Evolutionary conservation across 2,888 invertebrate species (phyloP).

Genomic region (Actias luna): DNA sequence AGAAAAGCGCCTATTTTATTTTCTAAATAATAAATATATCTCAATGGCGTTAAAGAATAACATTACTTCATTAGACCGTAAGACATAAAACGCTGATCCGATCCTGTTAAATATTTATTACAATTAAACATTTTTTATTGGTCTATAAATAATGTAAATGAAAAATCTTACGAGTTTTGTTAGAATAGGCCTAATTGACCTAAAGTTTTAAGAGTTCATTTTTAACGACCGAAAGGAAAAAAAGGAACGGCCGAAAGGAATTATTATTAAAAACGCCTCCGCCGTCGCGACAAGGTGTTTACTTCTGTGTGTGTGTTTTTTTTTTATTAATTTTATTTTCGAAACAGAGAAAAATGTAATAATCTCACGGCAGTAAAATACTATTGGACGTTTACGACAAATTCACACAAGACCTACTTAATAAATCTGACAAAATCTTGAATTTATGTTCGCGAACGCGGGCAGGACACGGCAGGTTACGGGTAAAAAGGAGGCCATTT

Average conservation of each 20-base stretch:
- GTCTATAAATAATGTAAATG: constrained; percentile 54
- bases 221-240: constrained; percentile 60
- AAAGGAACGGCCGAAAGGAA: constrained; percentile 26
- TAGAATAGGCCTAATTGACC: constrained; percentile 34
- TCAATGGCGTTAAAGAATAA: neutral
- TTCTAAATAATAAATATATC: too few relatives aligned
- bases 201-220: constrained; percentile 24
- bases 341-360: constrained; percentile 55
- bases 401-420: constrained; percentile 75
- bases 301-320: constrained; percentile 4
- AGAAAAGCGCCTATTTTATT: too few relatives aligned
- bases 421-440: constrained; percentile 75
- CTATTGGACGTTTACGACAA: constrained; percentile 75
- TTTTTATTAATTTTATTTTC: constrained; percentile 40
- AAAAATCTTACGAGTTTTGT: constrained; percentile 27
- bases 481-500: constrained; percentile 42
- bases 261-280: neutral
- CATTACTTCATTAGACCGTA: neutral
- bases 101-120: constrained; percentile 13
- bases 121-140: constrained; percentile 45
- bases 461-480: constrained; percentile 26
- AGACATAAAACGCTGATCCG: neutral
- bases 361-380: constrained; percentile 70
- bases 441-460: constrained; percentile 64
- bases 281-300: constrained; percentile 7